Conservation (phyloP, 1,140 invertebrate genomes). For the Aphelinus certus region DNA sequence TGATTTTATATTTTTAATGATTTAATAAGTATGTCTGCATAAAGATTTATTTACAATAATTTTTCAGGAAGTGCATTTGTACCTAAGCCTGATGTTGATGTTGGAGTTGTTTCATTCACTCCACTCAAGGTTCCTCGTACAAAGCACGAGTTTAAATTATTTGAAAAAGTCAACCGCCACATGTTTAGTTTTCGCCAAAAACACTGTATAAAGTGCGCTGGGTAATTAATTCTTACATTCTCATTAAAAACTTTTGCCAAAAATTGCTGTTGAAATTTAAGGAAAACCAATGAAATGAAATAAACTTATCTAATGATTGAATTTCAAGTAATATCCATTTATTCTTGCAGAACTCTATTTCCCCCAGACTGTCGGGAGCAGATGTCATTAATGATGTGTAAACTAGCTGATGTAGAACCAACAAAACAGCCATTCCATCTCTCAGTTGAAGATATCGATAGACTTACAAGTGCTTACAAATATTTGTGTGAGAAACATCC, state of each 20-base stretch:
- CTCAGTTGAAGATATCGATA: slow-evolving; percentile 80
- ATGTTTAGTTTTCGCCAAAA: slow-evolving; percentile 92
- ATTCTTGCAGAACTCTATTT: slow-evolving; percentile 75
- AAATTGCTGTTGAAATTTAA: neutral
- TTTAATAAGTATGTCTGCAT: neutral
- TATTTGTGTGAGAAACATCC: slow-evolving; percentile 77
- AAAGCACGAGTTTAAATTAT: slow-evolving; percentile 81
- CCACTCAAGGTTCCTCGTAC: slow-evolving; percentile 80
- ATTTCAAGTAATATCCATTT: slow-evolving; percentile 3
- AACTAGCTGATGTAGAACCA: slow-evolving; percentile 79
- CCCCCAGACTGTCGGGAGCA: slow-evolving; percentile 75
- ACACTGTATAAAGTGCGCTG: slow-evolving; percentile 74
- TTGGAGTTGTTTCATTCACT: slow-evolving; percentile 89
- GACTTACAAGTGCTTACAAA: slow-evolving; percentile 81
- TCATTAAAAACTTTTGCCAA: neutral
- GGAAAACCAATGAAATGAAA: too few relatives aligned
- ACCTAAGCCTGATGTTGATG: slow-evolving; percentile 95
- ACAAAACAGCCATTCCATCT: slow-evolving; percentile 75
- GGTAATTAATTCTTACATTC: slow-evolving; percentile 56
- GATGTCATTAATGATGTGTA: slow-evolving; percentile 75
- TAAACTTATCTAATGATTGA: slow-evolving; percentile 2
- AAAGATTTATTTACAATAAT: neutral
- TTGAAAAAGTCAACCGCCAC: slow-evolving; percentile 90
- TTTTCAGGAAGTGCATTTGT: slow-evolving; percentile 82
- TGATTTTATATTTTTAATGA: neutral